Percentiles rank a stretch among this genome's conserved stretches.
These are phyloP conservation scores for Anthoptus insignis DNA, from an alignment of 2,888 invertebrate genomes.

Conservation along the genomic window DNA sequence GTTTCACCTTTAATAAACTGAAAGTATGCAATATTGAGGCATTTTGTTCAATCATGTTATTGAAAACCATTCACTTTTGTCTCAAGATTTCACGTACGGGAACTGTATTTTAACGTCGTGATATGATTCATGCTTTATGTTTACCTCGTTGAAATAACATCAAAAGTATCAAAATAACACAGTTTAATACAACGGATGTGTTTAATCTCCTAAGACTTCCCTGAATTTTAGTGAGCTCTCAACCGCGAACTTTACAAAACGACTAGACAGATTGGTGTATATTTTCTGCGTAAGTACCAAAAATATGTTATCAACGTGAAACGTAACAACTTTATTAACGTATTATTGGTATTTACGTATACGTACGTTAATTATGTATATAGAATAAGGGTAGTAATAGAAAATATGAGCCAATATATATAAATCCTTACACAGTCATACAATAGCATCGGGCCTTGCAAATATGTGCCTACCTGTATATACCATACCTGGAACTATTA, in stretches of 20 bases:
- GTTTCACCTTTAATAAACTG: slow-evolving; percentile 23
- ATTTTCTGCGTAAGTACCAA: not conserved
- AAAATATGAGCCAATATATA: too few relatives aligned
- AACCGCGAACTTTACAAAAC: slow-evolving; percentile 11
- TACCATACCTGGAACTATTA: too few relatives aligned
- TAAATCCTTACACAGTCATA: too few relatives aligned
- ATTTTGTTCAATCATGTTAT: not conserved
- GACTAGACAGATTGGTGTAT: not conserved
- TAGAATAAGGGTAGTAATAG: too few relatives aligned
- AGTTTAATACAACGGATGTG: slow-evolving; percentile 5
- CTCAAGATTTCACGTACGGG: not conserved
- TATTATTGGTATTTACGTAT: too few relatives aligned
- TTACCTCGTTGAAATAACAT: not conserved
- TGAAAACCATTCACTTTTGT: slow-evolving; percentile 1
- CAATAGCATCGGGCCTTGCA: too few relatives aligned
- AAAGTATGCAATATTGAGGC: too few relatives aligned
- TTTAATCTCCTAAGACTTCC: slow-evolving; percentile 11
- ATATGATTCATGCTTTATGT: not conserved
- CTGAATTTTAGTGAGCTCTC: not conserved
- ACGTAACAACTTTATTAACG: too few relatives aligned
- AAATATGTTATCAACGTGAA: not conserved
- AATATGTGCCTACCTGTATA: too few relatives aligned
- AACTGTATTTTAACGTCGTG: not conserved
- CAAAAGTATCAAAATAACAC: not conserved
- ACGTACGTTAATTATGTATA: too few relatives aligned